Base-by-base conservation (phyloP, 2,797 vertebrate genomes). In the Darevskia mixta region DNA sequence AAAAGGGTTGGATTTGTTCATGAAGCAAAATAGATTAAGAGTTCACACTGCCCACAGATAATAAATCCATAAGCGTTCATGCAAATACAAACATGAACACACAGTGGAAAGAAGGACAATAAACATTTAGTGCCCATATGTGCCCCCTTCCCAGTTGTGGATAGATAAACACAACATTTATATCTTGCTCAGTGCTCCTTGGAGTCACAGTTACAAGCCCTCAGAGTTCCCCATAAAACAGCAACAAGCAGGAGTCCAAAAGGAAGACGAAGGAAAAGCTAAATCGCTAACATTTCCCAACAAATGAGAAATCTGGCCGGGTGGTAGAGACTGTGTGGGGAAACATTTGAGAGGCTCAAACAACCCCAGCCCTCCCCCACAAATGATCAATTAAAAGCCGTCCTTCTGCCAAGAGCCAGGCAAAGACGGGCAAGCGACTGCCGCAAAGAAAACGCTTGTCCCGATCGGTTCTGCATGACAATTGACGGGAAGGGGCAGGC, bases 391-490 rank as follows among this genome's bases (percentile, higher is more conserved):
- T 97, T 96, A 97, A 95, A 93, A 93, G 92, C 95, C 96, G 94
- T 96, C 96, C 95, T 95, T 94, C 93, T 93, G 96, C 94, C 79
- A 61, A 92, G 95, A 88, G 88, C 90, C 25, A 1, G 87, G 86
- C 20, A 27, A 91, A 90, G 95, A 95, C 93, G 87, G 95, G 96
- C 93, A 95, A 92, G 96, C 88, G 93, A 90, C 90, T 93, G 93
- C 93, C 80, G 90, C 58, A 76, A 92, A 93, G 93, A 92, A 94
- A 94, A 84, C 91, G 79, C 96, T 94, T 66, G 5, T 95, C 95
- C 88, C 79, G 93, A 95, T 91, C 88, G 92, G 96, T 95, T 96
- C 96, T 97, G 97, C 96, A 97, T 97, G 96, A 97, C 97, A 97
- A 97, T 97, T 97, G 96, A 93, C 78, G 94, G 92, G 92, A 94